These are phyloP conservation scores for Caenorhabditis sinica DNA, from an alignment of 2,888 invertebrate genomes.

Conservation along the genomic window DNA sequence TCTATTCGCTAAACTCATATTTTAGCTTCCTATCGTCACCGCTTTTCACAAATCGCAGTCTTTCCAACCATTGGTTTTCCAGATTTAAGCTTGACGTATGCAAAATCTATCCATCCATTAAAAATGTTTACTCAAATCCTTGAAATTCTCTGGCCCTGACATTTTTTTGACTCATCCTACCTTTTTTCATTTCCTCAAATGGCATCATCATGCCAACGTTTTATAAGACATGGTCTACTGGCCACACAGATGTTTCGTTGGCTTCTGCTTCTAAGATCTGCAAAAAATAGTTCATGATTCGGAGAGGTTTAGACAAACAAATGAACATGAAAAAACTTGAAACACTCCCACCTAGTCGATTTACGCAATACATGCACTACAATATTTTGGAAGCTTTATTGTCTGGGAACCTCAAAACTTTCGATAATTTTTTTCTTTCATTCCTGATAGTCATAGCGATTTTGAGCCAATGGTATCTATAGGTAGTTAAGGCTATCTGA, in stretches of 20 bases:
- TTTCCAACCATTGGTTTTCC: too few species aligned
- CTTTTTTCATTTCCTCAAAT: not conserved
- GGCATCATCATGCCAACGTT: constrained; percentile 20
- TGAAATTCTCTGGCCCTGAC: too few species aligned
- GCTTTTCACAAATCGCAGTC: too few species aligned
- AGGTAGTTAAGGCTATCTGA: not conserved
- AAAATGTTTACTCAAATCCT: not conserved
- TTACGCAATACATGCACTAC: constrained; percentile 38
- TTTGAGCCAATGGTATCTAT: too few species aligned
- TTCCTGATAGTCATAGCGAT: too few species aligned
- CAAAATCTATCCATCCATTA: too few species aligned
- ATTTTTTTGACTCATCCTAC: constrained; percentile 5
- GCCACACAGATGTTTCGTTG: constrained; percentile 33
- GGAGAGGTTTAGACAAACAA: constrained; percentile 26
- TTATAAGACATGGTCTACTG: constrained; percentile 25
- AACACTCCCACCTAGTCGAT: constrained; percentile 16
- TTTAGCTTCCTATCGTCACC: not conserved
- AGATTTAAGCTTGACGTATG: too few species aligned
- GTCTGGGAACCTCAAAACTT: constrained; percentile 4
- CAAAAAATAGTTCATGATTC: constrained; percentile 2
- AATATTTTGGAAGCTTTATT: constrained; percentile 4
- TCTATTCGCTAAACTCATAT: not conserved
- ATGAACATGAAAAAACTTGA: constrained; percentile 37
- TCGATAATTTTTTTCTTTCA: too few species aligned
- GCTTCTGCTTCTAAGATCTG: constrained; percentile 5